Evolutionary conservation across 2,113 vertebrate genomes (phyloP).

Genomic region (Heptranchias perlo): DNA sequence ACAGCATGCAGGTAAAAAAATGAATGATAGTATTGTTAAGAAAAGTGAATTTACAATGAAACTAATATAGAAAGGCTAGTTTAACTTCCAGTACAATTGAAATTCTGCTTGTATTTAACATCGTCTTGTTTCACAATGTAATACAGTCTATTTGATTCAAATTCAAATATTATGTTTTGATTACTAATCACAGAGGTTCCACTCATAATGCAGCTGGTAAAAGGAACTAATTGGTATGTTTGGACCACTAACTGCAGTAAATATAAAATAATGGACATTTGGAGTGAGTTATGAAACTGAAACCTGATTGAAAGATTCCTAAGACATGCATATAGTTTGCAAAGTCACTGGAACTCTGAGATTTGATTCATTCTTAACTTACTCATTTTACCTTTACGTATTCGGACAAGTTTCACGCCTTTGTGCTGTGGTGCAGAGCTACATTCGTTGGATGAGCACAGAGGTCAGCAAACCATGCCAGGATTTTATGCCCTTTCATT

Average conservation of each 20-base stretch:
- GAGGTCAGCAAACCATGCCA: neutral
- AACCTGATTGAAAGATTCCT: neutral
- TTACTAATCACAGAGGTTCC: neutral
- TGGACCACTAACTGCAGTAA: neutral
- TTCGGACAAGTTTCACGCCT: neutral
- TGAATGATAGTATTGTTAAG: neutral
- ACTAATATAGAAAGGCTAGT: neutral
- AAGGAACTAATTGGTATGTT: neutral
- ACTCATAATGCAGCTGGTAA: conserved; percentile 10
- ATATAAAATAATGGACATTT: neutral
- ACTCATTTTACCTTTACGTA: neutral
- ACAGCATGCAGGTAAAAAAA: neutral
- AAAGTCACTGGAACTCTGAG: neutral
- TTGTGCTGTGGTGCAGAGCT: neutral
- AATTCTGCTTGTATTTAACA: neutral
- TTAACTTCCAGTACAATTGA: neutral
- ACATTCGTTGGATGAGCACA: neutral
- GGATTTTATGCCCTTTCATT: neutral
- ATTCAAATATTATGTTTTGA: neutral
- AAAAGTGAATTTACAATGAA: neutral
- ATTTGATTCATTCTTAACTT: neutral
- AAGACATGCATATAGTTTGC: neutral
- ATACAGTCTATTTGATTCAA: neutral
- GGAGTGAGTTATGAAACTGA: neutral
- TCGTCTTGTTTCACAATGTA: neutral